A percentile compares a stretch with the other conserved stretches of the same genome.
These are phyloP conservation scores for Cromileptes altivelis DNA, from an alignment of 2,113 vertebrate genomes.

Conservation along the genomic window DNA sequence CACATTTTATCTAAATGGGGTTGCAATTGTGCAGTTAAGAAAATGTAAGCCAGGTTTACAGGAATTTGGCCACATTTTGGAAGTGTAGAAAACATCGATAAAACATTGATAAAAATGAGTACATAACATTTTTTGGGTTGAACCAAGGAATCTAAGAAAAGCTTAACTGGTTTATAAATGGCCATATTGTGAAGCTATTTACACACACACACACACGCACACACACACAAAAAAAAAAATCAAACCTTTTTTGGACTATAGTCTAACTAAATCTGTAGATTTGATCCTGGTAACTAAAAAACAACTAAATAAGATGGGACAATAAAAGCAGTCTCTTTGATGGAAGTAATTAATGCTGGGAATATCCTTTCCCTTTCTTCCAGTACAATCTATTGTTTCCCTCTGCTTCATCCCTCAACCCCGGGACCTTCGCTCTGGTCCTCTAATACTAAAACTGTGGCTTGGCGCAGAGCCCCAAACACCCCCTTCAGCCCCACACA, in stretches of 20 bases:
- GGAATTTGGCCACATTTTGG: neutral
- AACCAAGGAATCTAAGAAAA: neutral
- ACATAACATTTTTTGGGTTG: neutral
- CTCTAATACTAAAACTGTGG: conserved; percentile 78
- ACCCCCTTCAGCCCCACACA: conserved; percentile 66
- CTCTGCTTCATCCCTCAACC: conserved; percentile 67
- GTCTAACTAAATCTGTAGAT: neutral
- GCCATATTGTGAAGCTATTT: neutral
- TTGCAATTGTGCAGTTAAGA: neutral
- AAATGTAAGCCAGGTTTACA: neutral
- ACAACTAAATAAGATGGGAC: conserved; percentile 33
- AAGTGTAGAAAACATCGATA: neutral
- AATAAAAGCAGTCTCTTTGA: conserved; percentile 26
- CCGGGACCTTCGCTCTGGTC: conserved; percentile 66
- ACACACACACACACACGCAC: neutral
- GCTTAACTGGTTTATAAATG: neutral
- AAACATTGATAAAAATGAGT: neutral
- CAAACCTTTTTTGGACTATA: neutral
- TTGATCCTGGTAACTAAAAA: conserved; percentile 31
- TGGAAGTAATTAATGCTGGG: conserved; percentile 51
- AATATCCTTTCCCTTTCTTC: conserved; percentile 54
- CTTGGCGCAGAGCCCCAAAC: conserved; percentile 63
- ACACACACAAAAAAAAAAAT: neutral
- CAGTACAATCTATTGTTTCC: conserved; percentile 61
- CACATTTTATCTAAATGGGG: neutral